Evolutionary conservation across 2,888 invertebrate species (phyloP).

Genomic region (Stenotaenia linearis): DNA sequence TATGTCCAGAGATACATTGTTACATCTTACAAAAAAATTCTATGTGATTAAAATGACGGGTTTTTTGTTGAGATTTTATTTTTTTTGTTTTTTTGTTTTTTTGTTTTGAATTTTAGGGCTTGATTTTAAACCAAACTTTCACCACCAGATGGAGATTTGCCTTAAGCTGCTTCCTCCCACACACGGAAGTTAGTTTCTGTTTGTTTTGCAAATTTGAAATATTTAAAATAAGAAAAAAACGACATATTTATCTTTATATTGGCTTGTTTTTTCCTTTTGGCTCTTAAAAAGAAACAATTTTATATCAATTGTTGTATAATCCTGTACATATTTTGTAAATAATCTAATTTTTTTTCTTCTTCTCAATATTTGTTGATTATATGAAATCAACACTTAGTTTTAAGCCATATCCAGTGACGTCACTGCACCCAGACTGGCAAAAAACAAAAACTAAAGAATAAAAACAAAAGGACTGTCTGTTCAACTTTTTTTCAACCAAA

Average conservation of each 20-base stretch:
- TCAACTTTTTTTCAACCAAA: neutral
- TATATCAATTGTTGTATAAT: conserved; percentile 31
- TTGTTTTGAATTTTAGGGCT: neutral
- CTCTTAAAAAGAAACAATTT: conserved; percentile 20
- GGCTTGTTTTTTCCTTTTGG: conserved; percentile 20
- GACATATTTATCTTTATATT: conserved; percentile 10
- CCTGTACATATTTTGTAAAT: conserved; percentile 32
- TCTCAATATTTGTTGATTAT: conserved; percentile 24
- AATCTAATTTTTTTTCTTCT: conserved; percentile 24
- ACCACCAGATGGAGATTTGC: conserved; percentile 6
- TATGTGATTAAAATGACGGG: conserved; percentile 15
- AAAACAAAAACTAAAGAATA: neutral
- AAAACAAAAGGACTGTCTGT: neutral
- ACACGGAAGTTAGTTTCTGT: conserved; percentile 14
- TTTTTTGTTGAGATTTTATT: neutral
- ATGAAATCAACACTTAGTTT: conserved; percentile 16
- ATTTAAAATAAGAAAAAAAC: neutral
- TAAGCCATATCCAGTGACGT: conserved; percentile 24
- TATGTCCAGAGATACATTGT: neutral
- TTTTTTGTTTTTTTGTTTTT: neutral
- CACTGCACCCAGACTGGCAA: conserved; percentile 17
- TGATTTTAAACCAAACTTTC: neutral
- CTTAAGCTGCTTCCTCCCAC: conserved; percentile 19
- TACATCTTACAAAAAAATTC: neutral
- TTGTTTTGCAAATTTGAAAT: conserved; percentile 18